These are phyloP conservation scores for Vollenhovia emeryi DNA, from an alignment of 1,140 invertebrate genomes.

Conservation along the genomic window DNA sequence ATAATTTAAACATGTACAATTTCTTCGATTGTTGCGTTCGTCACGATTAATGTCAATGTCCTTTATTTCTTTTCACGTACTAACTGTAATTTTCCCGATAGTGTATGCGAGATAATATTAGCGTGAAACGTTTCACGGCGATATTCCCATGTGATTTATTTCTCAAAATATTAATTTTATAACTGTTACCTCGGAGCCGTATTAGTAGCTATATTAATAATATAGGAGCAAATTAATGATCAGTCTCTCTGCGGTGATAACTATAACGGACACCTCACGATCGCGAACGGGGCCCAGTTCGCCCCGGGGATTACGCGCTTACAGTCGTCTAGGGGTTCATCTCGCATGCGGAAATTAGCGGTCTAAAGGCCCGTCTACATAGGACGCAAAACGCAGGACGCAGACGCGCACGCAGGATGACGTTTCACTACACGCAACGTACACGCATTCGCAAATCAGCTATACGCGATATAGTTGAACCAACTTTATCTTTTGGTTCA, in stretches of 20 bases:
- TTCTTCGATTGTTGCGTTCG: not conserved
- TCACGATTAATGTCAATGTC: not conserved
- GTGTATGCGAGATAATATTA: not conserved
- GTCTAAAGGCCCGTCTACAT: too few species aligned
- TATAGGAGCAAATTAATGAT: slow-evolving; percentile 3
- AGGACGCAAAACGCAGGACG: too few species aligned
- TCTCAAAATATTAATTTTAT: not conserved
- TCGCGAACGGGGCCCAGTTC: not conserved
- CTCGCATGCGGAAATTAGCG: slow-evolving; percentile 19
- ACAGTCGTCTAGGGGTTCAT: not conserved
- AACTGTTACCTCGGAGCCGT: not conserved
- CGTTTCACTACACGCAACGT: too few species aligned
- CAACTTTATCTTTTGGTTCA: too few species aligned
- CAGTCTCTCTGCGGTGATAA: not conserved
- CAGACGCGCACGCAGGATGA: too few species aligned
- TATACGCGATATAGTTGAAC: too few species aligned
- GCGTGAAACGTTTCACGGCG: not conserved
- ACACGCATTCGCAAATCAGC: too few species aligned
- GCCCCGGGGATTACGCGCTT: not conserved
- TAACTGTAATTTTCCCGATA: not conserved
- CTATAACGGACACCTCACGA: not conserved
- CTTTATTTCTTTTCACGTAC: not conserved
- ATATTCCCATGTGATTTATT: not conserved
- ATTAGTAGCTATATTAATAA: slow-evolving; percentile 23
- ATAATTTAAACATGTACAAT: not conserved